phyloP scores from a whole-genome alignment of 2,888 invertebrate genomes.

The Cryptus viduatorius region DNA sequence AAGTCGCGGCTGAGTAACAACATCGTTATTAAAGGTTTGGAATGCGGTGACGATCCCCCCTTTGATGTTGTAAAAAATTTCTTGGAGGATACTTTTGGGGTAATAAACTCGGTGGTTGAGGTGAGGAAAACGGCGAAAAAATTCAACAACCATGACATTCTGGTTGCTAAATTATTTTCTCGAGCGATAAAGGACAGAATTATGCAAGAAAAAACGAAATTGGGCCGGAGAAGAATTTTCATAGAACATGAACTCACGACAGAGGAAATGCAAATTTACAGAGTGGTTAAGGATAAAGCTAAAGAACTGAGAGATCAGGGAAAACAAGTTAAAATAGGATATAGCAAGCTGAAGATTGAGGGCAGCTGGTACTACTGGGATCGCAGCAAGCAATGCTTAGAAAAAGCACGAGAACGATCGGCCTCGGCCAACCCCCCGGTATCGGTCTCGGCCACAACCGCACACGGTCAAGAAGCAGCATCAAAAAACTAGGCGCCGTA shows the following conservation, averaged over 20 bases:
- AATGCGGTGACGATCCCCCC: neutral
- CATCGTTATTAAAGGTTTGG: constrained; percentile 5
- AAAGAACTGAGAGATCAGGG: neutral
- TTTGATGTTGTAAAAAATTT: neutral
- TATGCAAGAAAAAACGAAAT: neutral
- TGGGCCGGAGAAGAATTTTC: neutral
- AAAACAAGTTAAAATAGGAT: neutral
- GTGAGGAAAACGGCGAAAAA: neutral
- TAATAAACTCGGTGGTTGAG: neutral
- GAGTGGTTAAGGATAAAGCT: neutral
- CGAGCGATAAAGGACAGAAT: neutral
- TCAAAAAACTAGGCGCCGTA: constrained; percentile 20
- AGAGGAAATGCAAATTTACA: neutral
- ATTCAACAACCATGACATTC: neutral
- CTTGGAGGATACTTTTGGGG: neutral
- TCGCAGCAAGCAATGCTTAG: too few relatives aligned
- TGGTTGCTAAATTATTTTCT: too few relatives aligned
- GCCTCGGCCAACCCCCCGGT: too few relatives aligned
- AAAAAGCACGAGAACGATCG: too few relatives aligned
- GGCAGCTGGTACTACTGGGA: neutral
- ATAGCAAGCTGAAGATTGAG: neutral
- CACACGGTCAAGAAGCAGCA: too few relatives aligned
- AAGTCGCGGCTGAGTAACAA: neutral
- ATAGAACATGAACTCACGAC: neutral
- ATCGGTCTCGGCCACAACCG: too few relatives aligned